Base-by-base conservation (phyloP, 2,113 vertebrate species). In the Thinocorus orbignyianus region DNA sequence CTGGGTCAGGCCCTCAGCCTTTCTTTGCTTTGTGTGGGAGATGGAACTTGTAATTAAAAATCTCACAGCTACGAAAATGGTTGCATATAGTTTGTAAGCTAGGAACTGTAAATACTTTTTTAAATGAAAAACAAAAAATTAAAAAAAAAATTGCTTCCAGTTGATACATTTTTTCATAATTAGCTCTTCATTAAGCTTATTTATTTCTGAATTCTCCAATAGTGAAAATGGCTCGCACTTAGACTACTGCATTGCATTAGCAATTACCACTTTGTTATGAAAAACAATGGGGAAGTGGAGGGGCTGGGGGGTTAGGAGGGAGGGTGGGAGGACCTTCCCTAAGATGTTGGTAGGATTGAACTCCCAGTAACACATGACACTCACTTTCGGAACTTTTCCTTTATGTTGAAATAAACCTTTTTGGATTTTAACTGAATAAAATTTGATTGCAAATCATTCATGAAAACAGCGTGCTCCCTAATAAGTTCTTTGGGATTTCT, bases 81-180 rank as follows among this genome's bases (percentile, higher is more conserved):
- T 88, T 72, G 62, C 20, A 13, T 80, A 77, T 52, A 73, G 70
- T 95, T 96, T 92, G 92, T 94, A 96, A 95, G 89, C 65, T 80
- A 84, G 86, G 78, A 95, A 79, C 91, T 97, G 92, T 92, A 94
- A 96, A 96, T 96, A 96, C 90, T 95, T 97, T 96, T 97, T 87
- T 88, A 96, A 95, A 93, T 25, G 19, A 18, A 23, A 44, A 24
- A 54, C 60, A 41, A 61, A 20, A 35, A 17, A 35, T 15, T 16
- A 16, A 48, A 54, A 35, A n/a, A 41, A 30, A 37, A 41, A 33
- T 55, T 64, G 84, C 95, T 95, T 96, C 95, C 72, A 68, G 66
- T 83, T 86, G 86, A 76, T 58, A 48, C 41, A 51, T 64, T 92
- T 41, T 41, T 81, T 93, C 91, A 37, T 91, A 39, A 95, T 90